Percentiles rank a stretch among this genome's conserved stretches.
These are phyloP conservation scores for Tinamus guttatus DNA, from an alignment of 2,113 vertebrate species.

Conservation along the genomic window DNA sequence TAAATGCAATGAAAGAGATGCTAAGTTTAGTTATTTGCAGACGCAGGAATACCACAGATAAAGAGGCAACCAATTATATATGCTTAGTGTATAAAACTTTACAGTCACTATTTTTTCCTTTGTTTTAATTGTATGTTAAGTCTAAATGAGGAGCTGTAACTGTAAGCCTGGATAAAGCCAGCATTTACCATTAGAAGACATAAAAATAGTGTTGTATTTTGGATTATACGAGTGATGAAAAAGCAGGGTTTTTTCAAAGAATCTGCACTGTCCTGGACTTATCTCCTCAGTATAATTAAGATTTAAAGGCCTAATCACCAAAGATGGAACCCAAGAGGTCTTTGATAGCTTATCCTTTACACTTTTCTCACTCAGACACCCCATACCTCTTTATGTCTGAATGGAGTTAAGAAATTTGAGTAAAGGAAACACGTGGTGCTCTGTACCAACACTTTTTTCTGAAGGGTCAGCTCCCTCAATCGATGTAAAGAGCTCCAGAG, in stretches of 20 bases:
- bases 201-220: background rate
- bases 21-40: background rate
- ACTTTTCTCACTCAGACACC: background rate
- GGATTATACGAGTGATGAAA: background rate
- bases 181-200: background rate
- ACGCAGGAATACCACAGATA: background rate
- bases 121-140: background rate
- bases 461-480: background rate
- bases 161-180: slow-evolving; percentile 2
- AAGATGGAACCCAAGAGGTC: background rate
- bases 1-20: background rate
- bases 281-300: background rate
- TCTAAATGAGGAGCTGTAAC: slow-evolving; percentile 1
- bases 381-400: background rate
- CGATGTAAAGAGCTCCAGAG: background rate
- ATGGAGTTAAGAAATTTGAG: background rate
- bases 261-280: background rate
- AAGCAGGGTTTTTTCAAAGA: background rate
- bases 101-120: background rate
- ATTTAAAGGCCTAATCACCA: slow-evolving; percentile 7
- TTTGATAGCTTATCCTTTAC: background rate
- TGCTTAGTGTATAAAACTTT: background rate
- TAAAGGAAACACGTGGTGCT: background rate
- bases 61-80: background rate
- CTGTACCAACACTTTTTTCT: background rate